Evolutionary conservation across 2,797 vertebrate genomes (phyloP).

Genomic region (Microchirus variegatus): DNA sequence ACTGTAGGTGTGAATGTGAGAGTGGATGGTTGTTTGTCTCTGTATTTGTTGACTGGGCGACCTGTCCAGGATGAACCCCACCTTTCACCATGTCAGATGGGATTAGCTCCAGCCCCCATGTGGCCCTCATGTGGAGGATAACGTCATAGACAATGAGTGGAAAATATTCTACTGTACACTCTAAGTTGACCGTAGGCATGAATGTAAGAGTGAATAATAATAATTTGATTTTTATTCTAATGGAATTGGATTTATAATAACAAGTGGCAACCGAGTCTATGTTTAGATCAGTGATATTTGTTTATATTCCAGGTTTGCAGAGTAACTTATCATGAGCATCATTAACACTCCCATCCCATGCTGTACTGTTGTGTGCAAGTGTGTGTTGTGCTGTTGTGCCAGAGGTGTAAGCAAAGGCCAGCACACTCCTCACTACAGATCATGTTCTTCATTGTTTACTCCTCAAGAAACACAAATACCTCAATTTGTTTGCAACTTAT

Average conservation of each 20-base stretch:
- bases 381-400: slow-evolving; percentile 25
- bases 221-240: no score
- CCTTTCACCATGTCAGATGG: no score
- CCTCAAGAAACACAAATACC: slow-evolving; percentile 69
- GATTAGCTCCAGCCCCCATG: no score
- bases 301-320: neutral
- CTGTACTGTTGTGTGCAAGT: slow-evolving; percentile 36
- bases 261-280: neutral
- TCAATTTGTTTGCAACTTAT: slow-evolving; percentile 72
- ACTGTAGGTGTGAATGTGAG: no score
- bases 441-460: slow-evolving; percentile 56
- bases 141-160: no score
- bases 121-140: no score
- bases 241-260: neutral
- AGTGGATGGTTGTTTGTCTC: no score
- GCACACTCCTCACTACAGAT: neutral
- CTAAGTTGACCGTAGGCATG: no score
- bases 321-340: slow-evolving; percentile 9
- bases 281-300: neutral
- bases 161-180: no score
- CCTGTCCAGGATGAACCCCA: no score
- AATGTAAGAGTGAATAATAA: no score
- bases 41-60: no score
- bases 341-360: slow-evolving; percentile 16
- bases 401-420: slow-evolving; percentile 17